Percentiles rank a stretch among this genome's conserved stretches.
phyloP scores from a whole-genome alignment of 92 coral and sea anemone species.

The Porites divaricata region DNA sequence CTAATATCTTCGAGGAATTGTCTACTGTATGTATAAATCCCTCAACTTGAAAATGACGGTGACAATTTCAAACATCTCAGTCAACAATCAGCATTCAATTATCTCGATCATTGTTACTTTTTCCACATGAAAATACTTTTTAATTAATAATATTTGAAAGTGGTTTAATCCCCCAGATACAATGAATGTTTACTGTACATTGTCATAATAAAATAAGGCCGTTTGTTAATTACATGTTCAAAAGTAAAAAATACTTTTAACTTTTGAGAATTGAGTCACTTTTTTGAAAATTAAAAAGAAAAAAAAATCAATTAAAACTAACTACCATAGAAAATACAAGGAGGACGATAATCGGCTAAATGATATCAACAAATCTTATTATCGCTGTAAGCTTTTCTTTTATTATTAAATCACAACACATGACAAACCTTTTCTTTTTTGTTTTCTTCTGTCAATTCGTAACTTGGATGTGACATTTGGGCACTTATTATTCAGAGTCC shows the following conservation, averaged over 20 bases:
- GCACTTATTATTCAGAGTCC: constrained; percentile 19
- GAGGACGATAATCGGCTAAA: not conserved
- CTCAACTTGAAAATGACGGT: too few species aligned
- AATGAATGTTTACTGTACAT: not conserved
- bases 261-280: not conserved
- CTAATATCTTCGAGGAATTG: too few species aligned
- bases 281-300: not conserved
- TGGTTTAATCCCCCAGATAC: constrained; percentile 4
- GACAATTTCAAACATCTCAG: too few species aligned
- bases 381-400: constrained; percentile 5
- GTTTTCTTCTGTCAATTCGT: constrained; percentile 35
- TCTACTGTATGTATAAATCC: too few species aligned
- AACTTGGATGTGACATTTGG: constrained; percentile 14
- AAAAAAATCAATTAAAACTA: not conserved
- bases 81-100: too few species aligned
- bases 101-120: not conserved
- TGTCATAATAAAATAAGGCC: not conserved
- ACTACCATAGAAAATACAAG: not conserved
- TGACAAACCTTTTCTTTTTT: not conserved
- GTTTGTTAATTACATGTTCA: not conserved
- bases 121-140: not conserved
- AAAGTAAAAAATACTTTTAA: not conserved
- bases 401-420: constrained; percentile 13
- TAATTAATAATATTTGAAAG: constrained; percentile 2
- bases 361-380: constrained; percentile 13